These are phyloP conservation scores for Muricea muricata DNA, from an alignment of 92 coral and sea anemone genomes.

Conservation along the genomic window DNA sequence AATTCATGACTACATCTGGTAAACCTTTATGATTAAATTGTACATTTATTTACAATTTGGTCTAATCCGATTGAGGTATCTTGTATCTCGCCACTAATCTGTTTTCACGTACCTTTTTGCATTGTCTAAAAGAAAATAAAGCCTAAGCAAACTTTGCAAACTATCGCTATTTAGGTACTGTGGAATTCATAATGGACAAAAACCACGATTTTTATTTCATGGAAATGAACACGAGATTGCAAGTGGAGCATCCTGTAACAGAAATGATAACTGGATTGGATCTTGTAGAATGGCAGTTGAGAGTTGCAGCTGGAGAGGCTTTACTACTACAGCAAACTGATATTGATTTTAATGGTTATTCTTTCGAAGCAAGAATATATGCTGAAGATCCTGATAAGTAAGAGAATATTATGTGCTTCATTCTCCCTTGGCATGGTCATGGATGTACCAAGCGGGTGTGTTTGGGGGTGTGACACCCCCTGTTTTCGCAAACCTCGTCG, in stretches of 20 bases:
- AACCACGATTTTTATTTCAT: slow-evolving; percentile 91
- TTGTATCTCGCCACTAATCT: too few relatives aligned
- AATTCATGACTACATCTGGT: too few relatives aligned
- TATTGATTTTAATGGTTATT: slow-evolving; percentile 78
- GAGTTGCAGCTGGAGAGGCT: slow-evolving; percentile 88
- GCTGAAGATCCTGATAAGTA: slow-evolving; percentile 98
- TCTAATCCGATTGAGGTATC: too few relatives aligned
- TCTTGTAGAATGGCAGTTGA: slow-evolving; percentile 96
- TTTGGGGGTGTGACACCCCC: too few relatives aligned
- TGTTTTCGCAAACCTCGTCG: too few relatives aligned
- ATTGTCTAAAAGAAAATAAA: too few relatives aligned
- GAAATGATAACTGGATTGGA: slow-evolving; percentile 96
- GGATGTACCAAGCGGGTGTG: too few relatives aligned
- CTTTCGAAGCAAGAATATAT: slow-evolving; percentile 97
- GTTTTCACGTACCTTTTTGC: too few relatives aligned
- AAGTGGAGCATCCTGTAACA: slow-evolving; percentile 97
- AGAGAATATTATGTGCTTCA: neutral
- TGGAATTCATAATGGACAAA: slow-evolving; percentile 96
- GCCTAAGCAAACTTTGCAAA: too few relatives aligned
- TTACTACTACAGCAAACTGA: slow-evolving; percentile 81
- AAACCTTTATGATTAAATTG: too few relatives aligned
- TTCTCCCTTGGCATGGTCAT: too few relatives aligned
- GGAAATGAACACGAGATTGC: slow-evolving; percentile 99
- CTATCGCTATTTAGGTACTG: slow-evolving; percentile 74
- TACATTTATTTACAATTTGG: too few relatives aligned